Percentiles rank a stretch among this genome's conserved stretches.
Evolutionary conservation across 2,113 vertebrate genomes (phyloP).

Genomic region (Excalfactoria chinensis): DNA sequence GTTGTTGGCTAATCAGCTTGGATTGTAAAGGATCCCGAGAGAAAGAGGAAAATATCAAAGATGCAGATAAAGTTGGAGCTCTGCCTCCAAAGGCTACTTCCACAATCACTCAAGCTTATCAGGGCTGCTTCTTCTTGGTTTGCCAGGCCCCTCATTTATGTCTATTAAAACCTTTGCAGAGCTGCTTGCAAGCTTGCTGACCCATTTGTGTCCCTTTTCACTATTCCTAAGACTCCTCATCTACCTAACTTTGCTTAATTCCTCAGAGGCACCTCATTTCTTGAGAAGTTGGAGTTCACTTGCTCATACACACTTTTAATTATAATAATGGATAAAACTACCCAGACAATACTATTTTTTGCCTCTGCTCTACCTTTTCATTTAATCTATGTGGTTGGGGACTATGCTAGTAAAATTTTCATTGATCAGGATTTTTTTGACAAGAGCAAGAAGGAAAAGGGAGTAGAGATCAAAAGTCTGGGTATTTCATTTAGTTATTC

Average conservation of each 20-base stretch:
- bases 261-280: background rate
- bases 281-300: background rate
- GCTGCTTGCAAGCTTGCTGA: background rate
- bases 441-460: background rate
- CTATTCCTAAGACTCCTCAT: background rate
- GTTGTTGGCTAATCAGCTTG: background rate
- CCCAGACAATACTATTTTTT: background rate
- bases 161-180: background rate
- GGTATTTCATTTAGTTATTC: background rate
- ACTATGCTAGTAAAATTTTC: background rate
- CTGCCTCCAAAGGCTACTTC: background rate
- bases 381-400: background rate
- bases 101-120: accelerated
- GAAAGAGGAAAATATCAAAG: background rate
- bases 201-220: background rate
- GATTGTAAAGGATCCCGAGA: background rate
- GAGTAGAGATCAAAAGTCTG: background rate
- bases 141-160: background rate
- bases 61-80: background rate
- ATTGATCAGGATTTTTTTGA: background rate
- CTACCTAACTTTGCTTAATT: background rate
- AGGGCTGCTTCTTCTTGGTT: background rate
- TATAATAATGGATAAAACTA: background rate
- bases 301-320: background rate
- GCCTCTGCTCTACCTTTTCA: background rate